Base-by-base conservation (phyloP, 2,113 vertebrate genomes). In the Oostethus manadensis region DNA sequence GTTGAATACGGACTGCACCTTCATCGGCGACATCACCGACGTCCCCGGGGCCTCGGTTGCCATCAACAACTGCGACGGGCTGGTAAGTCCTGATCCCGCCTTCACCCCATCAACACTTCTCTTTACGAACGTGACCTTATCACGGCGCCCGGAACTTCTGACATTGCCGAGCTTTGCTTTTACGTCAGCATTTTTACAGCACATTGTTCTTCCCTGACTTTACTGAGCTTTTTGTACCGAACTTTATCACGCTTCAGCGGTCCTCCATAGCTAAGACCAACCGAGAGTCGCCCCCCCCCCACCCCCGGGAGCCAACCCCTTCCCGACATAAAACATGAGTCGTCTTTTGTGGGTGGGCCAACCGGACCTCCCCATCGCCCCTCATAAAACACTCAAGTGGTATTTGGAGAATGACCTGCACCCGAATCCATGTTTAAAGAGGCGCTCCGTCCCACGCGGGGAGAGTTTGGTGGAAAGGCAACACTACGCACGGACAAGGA, bases 1-100 rank as follows among this genome's bases (percentile, higher is more conserved):
- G 23, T 88, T 99, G 2, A 90, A 92, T 86, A 92, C 92, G 1
- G 89, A 91, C 88, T 99, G 97, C 63, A 92, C 92, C 18, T 99
- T 97, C 0, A 89, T 93, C n/a, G 97, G 97, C 56, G 95, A 97
- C 87, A 90, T 98, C 82, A 89, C 92, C 0, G 94, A 95, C 62
- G 73, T 97, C 38, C 92, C 95, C 0, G 93, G 93, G 66, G 93
- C 94, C 16, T 91, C 93, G 0, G 97, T 98, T 68, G 97, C 97
- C 66, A 92, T 99, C 79, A 99, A 94, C 93, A 99, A 98, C 88
- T 98, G 96, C 29, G 96, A 99, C 29, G 96, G 97, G 58, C 91
- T 99, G 94, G 97, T 99, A 92, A 96, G 96, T 90, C 66, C 40
- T 68, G 48, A 26, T 72, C 43, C 7, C 51, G 11, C 21, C 54